A percentile compares a stretch with the other conserved stretches of the same genome.
Evolutionary conservation across 2,113 vertebrate species (phyloP).

Genomic region (Stomatorhinus ivindoensis): DNA sequence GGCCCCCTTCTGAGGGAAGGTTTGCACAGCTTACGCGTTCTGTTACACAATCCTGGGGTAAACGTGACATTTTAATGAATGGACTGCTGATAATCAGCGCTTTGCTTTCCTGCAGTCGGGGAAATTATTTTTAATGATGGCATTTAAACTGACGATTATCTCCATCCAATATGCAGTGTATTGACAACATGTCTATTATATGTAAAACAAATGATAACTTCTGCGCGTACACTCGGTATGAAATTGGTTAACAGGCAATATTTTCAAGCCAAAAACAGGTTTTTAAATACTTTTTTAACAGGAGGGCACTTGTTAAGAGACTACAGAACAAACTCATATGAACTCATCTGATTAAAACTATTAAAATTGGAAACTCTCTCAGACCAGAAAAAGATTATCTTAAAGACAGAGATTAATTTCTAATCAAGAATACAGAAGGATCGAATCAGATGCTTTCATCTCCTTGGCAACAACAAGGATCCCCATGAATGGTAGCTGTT

Average conservation of each 20-base stretch:
- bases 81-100: background rate
- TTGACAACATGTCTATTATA: background rate
- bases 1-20: conserved; percentile 2
- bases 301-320: background rate
- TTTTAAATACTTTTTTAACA: background rate
- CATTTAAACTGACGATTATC: background rate
- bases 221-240: background rate
- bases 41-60: conserved; percentile 2
- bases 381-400: background rate
- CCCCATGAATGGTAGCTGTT: background rate
- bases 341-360: background rate
- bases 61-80: conserved; percentile 16
- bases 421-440: background rate
- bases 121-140: background rate
- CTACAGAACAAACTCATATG: background rate
- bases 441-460: background rate
- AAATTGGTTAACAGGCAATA: background rate
- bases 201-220: background rate
- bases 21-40: background rate
- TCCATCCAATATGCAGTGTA: background rate
- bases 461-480: background rate
- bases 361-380: background rate
- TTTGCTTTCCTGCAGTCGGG: background rate
- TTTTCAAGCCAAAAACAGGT: background rate
- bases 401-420: background rate